These are phyloP conservation scores for Idaea aversata DNA, from an alignment of 2,888 invertebrate genomes.

Conservation along the genomic window DNA sequence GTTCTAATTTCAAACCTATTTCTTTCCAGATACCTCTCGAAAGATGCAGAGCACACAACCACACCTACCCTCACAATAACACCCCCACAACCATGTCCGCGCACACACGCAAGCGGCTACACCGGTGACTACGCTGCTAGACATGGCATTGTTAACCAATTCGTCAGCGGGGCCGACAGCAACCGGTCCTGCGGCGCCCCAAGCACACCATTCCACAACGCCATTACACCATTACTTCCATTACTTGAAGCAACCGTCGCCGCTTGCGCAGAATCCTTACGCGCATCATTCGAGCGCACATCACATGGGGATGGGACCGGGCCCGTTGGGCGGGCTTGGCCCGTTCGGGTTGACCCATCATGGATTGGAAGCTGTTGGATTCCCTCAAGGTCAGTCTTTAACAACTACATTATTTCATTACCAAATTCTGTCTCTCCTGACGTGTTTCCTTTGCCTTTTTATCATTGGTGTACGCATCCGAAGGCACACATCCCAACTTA, in stretches of 20 bases:
- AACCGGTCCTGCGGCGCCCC: slow-evolving; percentile 61
- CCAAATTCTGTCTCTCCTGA: too few species aligned
- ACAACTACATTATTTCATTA: neutral
- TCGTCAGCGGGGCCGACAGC: slow-evolving; percentile 63
- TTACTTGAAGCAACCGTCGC: slow-evolving; percentile 79
- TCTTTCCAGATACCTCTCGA: slow-evolving; percentile 4
- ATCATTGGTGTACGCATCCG: too few species aligned
- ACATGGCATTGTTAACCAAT: slow-evolving; percentile 75
- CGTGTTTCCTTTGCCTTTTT: too few species aligned
- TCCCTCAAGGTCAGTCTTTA: slow-evolving; percentile 72
- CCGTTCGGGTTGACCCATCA: slow-evolving; percentile 74
- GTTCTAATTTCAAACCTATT: slow-evolving; percentile 26
- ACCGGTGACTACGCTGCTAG: slow-evolving; percentile 61
- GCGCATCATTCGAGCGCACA: slow-evolving; percentile 72
- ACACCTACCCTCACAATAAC: slow-evolving; percentile 29
- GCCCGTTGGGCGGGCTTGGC: slow-evolving; percentile 70
- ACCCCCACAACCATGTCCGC: slow-evolving; percentile 42
- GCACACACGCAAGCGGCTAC: slow-evolving; percentile 56
- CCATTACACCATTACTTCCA: slow-evolving; percentile 79
- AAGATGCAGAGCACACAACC: slow-evolving; percentile 15
- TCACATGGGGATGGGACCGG: slow-evolving; percentile 80
- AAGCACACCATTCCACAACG: slow-evolving; percentile 76
- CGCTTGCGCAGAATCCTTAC: slow-evolving; percentile 72
- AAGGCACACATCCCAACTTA: too few species aligned
- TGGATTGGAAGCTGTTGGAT: slow-evolving; percentile 74